Conservation (phyloP, 2,797 vertebrate species). For the Mormyrus hasselquistii region DNA sequence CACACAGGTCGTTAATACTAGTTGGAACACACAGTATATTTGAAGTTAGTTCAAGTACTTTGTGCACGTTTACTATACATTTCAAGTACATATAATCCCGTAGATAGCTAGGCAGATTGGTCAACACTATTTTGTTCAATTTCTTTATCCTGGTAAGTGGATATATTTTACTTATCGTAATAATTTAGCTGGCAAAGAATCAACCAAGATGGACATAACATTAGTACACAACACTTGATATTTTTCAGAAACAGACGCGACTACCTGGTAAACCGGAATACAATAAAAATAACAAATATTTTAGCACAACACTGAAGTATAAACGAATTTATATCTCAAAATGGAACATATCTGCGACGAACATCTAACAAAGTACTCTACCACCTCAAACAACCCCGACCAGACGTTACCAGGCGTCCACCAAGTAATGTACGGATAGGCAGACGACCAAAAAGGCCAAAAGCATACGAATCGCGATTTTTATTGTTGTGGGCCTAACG, state of each 20-base stretch:
- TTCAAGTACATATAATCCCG: not conserved
- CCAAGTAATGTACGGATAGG: constrained; percentile 15
- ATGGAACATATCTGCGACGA: not conserved
- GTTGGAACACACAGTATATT: not conserved
- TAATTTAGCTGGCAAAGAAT: not conserved
- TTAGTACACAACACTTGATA: not conserved
- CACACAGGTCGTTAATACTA: not conserved
- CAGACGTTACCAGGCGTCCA: not conserved
- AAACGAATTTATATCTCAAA: not conserved
- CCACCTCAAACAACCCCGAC: no score
- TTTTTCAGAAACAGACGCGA: not conserved
- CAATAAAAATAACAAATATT: not conserved
- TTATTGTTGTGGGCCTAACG: not conserved
- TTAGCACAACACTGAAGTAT: not conserved
- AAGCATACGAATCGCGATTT: not conserved
- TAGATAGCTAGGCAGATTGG: not conserved
- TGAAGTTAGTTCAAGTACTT: not conserved
- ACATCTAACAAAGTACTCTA: not conserved
- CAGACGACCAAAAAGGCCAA: not conserved
- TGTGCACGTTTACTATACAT: not conserved
- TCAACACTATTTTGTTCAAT: not conserved
- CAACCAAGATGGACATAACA: not conserved
- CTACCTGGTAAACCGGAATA: not conserved
- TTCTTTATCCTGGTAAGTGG: not conserved
- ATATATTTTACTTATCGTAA: not conserved